phyloP scores from a whole-genome alignment of 2,888 invertebrate genomes.

The Carcina quercana region DNA sequence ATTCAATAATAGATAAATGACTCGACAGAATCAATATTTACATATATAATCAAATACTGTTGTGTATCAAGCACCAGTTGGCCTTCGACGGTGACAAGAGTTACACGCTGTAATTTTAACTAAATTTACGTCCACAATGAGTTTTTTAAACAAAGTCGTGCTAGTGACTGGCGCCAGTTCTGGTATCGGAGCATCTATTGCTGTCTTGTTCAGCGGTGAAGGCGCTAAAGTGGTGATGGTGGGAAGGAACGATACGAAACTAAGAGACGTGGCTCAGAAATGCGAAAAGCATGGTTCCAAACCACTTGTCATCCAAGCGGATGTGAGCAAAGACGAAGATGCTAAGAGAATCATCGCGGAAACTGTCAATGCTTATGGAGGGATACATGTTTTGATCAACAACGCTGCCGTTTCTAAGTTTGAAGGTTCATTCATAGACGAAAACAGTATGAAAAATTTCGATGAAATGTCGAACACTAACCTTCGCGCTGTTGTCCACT shows the following conservation, averaged over 20 bases:
- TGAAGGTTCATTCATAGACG: conserved; percentile 9
- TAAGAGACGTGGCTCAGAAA: conserved; percentile 15
- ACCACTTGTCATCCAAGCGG: conserved; percentile 18
- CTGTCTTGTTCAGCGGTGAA: conserved; percentile 62
- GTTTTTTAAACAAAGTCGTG: conserved; percentile 51
- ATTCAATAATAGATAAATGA: too few species aligned
- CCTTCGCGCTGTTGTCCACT: conserved; percentile 16
- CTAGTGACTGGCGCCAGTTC: conserved; percentile 76
- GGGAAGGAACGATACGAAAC: conserved; percentile 20
- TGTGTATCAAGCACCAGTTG: too few species aligned
- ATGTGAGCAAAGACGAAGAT: conserved; percentile 18
- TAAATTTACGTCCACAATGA: too few species aligned
- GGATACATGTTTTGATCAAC: conserved; percentile 24
- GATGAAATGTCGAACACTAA: conserved; percentile 20
- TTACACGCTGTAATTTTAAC: too few species aligned
- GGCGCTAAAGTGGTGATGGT: conserved; percentile 21
- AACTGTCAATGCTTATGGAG: conserved; percentile 18
- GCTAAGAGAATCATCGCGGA: conserved; percentile 15
- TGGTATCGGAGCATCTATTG: conserved; percentile 77
- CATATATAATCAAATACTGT: too few species aligned
- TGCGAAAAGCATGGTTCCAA: conserved; percentile 11
- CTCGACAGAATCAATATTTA: too few species aligned
- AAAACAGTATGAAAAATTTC: conserved; percentile 13
- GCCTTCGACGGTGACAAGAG: too few species aligned
- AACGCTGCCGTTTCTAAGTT: conserved; percentile 17